Base-by-base conservation (phyloP, 23 tunicate genomes). In the Diplosoma virens region DNA sequence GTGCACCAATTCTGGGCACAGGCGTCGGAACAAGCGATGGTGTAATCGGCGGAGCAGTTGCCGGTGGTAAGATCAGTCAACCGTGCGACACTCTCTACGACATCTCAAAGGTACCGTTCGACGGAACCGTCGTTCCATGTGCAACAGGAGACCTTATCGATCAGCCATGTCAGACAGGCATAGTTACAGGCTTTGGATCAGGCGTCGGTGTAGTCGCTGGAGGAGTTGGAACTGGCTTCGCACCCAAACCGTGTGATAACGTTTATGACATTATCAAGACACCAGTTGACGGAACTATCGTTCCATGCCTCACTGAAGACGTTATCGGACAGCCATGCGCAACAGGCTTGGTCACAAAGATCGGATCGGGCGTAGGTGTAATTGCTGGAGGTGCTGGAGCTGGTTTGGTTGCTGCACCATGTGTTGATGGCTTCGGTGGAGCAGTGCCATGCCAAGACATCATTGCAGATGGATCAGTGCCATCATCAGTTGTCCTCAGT, bases 91-190 rank as follows among this genome's bases (percentile, higher is more conserved):
- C n/a, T n/a, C n/a, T n/a, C n/a, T n/a, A n/a, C n/a, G n/a, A n/a
- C n/a, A n/a, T n/a, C n/a, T n/a, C n/a, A n/a, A n/a, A n/a, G n/a
- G n/a, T n/a, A n/a, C n/a, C n/a, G n/a, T 7, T 41, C 50, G 50
- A 41, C 34, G 69, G 69, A 61, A 35, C 35, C 30, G 69, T 29
- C 18, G 69, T 61, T 61, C 34, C 69, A 61, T 27, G 69, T 22
- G 69, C 18, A 61, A 61, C 69, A 61, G 69, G 69, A 27, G 69
- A 35, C 18, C 35, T 4, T 20, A 25, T 7, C 21, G 69, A 34
- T 6, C 30, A 17, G 61, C 5, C 30, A 34, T 27, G 30, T 6
- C 3, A 34, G 28, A 35, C 35, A 5, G 35, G 28, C 30, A 6
- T 61, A 14, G 69, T 34, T 56, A 20, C 25, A 27, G 69, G 35